Percentiles rank a stretch among this genome's conserved stretches.
Conservation (phyloP, 2,113 vertebrate genomes). For the Tragelaphus strepsiceros region DNA sequence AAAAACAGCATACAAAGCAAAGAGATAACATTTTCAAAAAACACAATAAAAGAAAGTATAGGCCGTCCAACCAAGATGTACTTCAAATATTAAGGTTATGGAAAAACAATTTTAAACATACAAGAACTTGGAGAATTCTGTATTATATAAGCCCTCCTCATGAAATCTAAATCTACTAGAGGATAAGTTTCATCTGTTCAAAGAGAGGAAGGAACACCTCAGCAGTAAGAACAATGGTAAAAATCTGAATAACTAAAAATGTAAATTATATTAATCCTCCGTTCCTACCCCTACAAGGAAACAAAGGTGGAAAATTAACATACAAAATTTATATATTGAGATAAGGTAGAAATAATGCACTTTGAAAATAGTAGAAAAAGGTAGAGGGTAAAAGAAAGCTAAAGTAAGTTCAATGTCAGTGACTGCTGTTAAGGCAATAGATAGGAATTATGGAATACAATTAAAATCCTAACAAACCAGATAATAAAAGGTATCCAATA, state of each 20-base stretch:
- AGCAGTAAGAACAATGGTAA: not conserved
- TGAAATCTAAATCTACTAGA: not conserved
- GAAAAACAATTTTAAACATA: not conserved
- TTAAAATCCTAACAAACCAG: not conserved
- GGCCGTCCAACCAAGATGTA: not conserved
- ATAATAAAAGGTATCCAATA: not conserved
- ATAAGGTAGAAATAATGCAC: not conserved
- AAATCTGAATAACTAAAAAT: not conserved
- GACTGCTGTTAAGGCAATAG: not conserved
- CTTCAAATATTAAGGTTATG: not conserved
- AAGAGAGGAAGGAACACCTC: not conserved
- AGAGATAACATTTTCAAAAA: not conserved
- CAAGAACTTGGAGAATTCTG: not conserved
- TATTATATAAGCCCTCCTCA: not conserved
- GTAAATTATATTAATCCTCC: not conserved
- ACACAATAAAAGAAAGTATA: not conserved
- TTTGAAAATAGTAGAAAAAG: not conserved
- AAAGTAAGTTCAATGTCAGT: not conserved
- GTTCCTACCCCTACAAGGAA: not conserved
- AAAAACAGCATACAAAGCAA: not conserved
- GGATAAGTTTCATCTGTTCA: not conserved
- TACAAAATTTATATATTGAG: not conserved
- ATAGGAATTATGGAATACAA: not conserved
- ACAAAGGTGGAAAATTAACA: not conserved
- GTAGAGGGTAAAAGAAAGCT: not conserved